Percentiles rank a stretch among this genome's conserved stretches.
Conservation (phyloP, 2,888 invertebrate species). For the Stenotaenia linearis region DNA sequence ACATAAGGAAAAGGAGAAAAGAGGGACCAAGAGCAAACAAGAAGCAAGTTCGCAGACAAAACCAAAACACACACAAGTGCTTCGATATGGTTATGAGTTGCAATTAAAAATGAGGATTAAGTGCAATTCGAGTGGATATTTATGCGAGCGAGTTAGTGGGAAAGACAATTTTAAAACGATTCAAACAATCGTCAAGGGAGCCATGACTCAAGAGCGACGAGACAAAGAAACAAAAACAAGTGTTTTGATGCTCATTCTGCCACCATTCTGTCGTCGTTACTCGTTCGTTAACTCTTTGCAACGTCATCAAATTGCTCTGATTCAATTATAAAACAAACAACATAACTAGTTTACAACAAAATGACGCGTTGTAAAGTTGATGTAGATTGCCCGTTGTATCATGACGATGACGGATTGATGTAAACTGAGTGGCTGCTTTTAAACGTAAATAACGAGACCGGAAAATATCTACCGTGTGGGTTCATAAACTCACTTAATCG, state of each 20-base stretch:
- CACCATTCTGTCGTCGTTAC: conserved; percentile 1
- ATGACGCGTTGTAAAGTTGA: background rate
- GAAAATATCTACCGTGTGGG: too few species aligned
- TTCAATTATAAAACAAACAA: background rate
- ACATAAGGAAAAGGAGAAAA: background rate
- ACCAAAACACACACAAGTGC: background rate
- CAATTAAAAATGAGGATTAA: background rate
- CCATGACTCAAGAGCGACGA: background rate
- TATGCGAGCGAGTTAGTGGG: background rate
- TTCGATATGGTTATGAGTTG: background rate
- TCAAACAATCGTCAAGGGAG: background rate
- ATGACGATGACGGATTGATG: background rate
- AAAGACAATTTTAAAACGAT: background rate
- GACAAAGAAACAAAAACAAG: background rate
- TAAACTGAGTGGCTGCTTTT: too few species aligned
- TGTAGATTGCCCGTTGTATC: background rate
- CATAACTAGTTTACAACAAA: background rate
- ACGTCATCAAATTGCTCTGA: background rate
- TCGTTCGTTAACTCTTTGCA: background rate
- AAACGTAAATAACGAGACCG: too few species aligned
- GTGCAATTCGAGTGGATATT: background rate
- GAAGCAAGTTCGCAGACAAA: background rate
- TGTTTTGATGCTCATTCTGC: background rate
- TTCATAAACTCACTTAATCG: too few species aligned
- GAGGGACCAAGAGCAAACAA: background rate